Evolutionary conservation across 1,140 invertebrate genomes (phyloP).

Genomic region (Aleiodes sp.): DNA sequence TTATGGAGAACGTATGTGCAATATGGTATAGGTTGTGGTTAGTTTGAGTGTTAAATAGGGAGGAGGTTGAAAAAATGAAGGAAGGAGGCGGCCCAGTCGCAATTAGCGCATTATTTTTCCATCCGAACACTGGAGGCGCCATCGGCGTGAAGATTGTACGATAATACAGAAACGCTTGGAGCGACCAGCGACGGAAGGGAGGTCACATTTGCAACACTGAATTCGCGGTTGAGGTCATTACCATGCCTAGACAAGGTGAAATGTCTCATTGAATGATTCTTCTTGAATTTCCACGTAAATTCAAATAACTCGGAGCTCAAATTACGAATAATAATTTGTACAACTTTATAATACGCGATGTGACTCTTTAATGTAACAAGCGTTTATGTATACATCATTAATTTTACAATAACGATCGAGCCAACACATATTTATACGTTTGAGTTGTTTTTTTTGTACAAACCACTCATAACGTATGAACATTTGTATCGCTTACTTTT

Average conservation of each 20-base stretch:
- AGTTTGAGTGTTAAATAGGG: not conserved
- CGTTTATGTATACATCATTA: conserved; percentile 8
- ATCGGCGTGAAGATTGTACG: conserved; percentile 41
- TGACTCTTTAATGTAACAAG: not conserved
- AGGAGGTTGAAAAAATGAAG: not conserved
- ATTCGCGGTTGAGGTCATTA: conserved; percentile 29
- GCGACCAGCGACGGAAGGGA: conserved; percentile 24
- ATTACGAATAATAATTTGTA: too few relatives aligned
- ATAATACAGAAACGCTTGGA: conserved; percentile 25
- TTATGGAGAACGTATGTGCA: conserved; percentile 14
- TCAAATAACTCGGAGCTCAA: too few relatives aligned
- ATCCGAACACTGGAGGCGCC: conserved; percentile 31
- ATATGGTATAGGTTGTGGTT: not conserved
- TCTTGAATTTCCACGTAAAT: not conserved
- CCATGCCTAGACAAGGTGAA: conserved; percentile 4
- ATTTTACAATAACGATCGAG: not conserved
- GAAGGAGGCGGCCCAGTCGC: conserved; percentile 22
- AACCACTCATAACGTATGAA: conserved; percentile 1
- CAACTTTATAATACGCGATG: not conserved
- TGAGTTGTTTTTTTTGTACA: not conserved
- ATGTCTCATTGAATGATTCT: not conserved
- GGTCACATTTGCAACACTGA: conserved; percentile 18
- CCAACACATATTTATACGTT: conserved; percentile 16
- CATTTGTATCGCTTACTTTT: conserved; percentile 21
- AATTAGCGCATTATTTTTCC: conserved; percentile 41